Evolutionary conservation across 2,888 invertebrate species (phyloP).

Genomic region (Eupithecia insigniata): DNA sequence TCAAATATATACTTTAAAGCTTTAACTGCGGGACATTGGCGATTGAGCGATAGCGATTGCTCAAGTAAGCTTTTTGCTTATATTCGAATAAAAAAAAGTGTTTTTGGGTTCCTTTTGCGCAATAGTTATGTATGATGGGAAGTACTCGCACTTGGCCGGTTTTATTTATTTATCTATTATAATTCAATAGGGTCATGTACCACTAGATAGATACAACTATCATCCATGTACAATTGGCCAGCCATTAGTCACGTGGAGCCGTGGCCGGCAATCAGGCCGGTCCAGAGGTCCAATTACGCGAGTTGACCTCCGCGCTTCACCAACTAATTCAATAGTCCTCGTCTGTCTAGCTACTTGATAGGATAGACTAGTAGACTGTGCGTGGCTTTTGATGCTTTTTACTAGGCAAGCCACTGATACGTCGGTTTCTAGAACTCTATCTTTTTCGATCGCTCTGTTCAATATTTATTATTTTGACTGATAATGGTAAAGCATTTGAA

Average conservation of each 20-base stretch:
- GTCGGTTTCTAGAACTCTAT: neutral
- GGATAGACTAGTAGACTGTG: neutral
- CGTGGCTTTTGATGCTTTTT: neutral
- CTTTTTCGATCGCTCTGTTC: neutral
- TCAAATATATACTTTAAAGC: too few relatives aligned
- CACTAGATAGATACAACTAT: neutral
- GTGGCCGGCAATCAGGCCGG: conserved; percentile 34
- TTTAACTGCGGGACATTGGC: too few relatives aligned
- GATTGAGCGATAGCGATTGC: too few relatives aligned
- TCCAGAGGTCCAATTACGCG: conserved; percentile 67
- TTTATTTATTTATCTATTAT: neutral
- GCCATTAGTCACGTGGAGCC: conserved; percentile 30
- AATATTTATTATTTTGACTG: too few relatives aligned
- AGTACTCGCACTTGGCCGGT: too few relatives aligned
- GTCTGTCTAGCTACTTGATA: conserved; percentile 21
- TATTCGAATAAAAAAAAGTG: too few relatives aligned
- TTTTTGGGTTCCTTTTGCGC: too few relatives aligned
- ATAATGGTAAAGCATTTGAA: too few relatives aligned
- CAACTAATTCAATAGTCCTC: conserved; percentile 69
- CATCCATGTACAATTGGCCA: conserved; percentile 12
- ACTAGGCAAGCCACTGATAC: neutral
- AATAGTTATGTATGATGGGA: too few relatives aligned
- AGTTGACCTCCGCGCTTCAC: conserved; percentile 74
- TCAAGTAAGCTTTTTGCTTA: too few relatives aligned
- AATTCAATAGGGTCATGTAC: neutral